These are phyloP conservation scores for Conistra vaccinii DNA, from an alignment of 2,888 invertebrate species.

Conservation along the genomic window DNA sequence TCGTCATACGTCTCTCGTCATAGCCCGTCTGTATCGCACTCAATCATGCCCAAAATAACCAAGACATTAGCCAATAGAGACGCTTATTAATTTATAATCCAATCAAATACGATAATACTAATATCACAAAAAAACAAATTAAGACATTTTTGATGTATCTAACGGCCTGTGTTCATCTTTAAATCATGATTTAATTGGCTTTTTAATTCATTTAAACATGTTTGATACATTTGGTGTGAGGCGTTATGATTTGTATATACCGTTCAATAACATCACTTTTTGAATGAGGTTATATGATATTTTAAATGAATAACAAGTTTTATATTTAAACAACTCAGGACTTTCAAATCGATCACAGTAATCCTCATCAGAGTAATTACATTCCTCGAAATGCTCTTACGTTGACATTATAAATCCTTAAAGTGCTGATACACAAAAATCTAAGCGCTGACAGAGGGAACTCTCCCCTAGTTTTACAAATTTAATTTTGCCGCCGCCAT, in stretches of 20 bases:
- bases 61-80: slow-evolving; percentile 50
- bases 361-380: slow-evolving; percentile 55
- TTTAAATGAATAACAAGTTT: neutral
- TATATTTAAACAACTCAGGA: neutral
- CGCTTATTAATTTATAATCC: slow-evolving; percentile 58
- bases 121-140: slow-evolving; percentile 59
- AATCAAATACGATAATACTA: slow-evolving; percentile 58
- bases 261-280: neutral
- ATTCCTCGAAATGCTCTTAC: slow-evolving; percentile 54
- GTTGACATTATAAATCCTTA: slow-evolving; percentile 64
- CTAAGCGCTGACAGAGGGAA: slow-evolving; percentile 63
- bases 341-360: slow-evolving; percentile 46
- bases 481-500: slow-evolving; percentile 56
- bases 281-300: slow-evolving; percentile 12
- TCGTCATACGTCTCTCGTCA: neutral
- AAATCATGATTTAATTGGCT: slow-evolving; percentile 60
- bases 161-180: slow-evolving; percentile 59
- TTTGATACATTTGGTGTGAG: slow-evolving; percentile 40
- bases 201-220: slow-evolving; percentile 61
- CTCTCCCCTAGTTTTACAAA: slow-evolving; percentile 64
- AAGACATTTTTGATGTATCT: slow-evolving; percentile 63
- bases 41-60: slow-evolving; percentile 29
- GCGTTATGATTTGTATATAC: slow-evolving; percentile 14
- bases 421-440: slow-evolving; percentile 69
- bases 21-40: slow-evolving; percentile 29